Evolutionary conservation across 2,888 invertebrate species (phyloP), one percentile per base, ranked within the genome.

Genomic region (Panopea generosa): DNA sequence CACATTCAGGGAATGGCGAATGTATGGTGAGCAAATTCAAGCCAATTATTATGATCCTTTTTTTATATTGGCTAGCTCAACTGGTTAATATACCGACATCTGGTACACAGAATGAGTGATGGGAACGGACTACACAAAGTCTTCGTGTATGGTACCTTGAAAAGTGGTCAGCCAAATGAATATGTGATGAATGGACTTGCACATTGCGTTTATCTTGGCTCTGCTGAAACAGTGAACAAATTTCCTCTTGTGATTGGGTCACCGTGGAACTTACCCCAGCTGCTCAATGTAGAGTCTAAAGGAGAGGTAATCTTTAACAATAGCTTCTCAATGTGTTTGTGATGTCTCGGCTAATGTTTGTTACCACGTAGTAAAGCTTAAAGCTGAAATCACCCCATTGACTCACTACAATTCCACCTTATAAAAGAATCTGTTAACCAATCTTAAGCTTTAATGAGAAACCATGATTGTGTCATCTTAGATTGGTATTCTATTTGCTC

Each of bases 81-180:
- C n/a, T n/a, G n/a, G n/a, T n/a, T n/a, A n/a, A n/a, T n/a, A n/a
- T n/a, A n/a, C n/a, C n/a, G n/a, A n/a, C n/a, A n/a, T n/a, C n/a
- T n/a, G n/a, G n/a, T n/a, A n/a, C 33, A 33, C 4, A 11, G 33
- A 33, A 33, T 33, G 33, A 33, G 6, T 7, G 33, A 33, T 33
- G 33, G 6, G 11, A 33, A 11, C 6, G 33, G 33, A 7, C 33
- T 45, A 9, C 45, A 45, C 45, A 45, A 20, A 20, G 96, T 98
- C 0, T 98, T 98, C 93, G 97, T 98, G 0, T 99, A 99, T 90
- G 98, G 99, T 0, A 98, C 98, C 0, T 92, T 98, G 24, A 98
- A 98, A 93, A 94, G 93, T 3, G 96, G 96, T 0, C 96, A 98
- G 91, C 98, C 98, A 0, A 98, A 98, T 93, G 95, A 97, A 89